Conservation (phyloP, 2,113 vertebrate genomes). For the Melanotaenia duboulayi region DNA sequence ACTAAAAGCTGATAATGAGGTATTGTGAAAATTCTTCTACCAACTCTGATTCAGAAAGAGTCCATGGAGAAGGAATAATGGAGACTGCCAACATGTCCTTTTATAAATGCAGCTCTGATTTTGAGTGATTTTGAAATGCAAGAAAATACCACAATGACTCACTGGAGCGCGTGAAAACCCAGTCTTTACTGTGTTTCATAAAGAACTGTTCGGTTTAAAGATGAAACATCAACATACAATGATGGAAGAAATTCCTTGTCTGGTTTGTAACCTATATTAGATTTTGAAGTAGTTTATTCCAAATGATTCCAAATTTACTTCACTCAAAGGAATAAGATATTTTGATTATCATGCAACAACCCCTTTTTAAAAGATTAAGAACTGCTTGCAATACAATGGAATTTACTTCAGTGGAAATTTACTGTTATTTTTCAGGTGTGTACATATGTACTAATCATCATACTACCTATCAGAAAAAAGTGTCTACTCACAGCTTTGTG, state of each 20-base stretch:
- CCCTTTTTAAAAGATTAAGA: neutral
- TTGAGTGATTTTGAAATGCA: constrained; percentile 30
- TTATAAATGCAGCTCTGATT: constrained; percentile 20
- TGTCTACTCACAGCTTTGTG: constrained; percentile 63
- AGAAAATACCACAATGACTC: constrained; percentile 22
- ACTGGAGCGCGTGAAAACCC: neutral
- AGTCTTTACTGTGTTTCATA: neutral
- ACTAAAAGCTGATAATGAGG: constrained; percentile 65
- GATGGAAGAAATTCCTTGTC: neutral
- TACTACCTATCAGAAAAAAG: neutral
- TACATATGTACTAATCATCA: neutral
- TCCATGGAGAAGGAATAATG: constrained; percentile 44
- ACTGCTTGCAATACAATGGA: neutral
- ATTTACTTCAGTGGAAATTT: neutral
- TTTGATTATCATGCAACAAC: neutral
- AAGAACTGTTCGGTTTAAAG: neutral
- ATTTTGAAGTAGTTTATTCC: constrained; percentile 2
- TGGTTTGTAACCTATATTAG: neutral
- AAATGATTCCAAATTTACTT: neutral
- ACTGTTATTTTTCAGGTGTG: neutral
- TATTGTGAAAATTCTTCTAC: constrained; percentile 52
- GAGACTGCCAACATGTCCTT: constrained; percentile 41
- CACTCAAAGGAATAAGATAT: neutral
- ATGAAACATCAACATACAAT: neutral
- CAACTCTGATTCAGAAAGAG: constrained; percentile 49